phyloP scores from a whole-genome alignment of 2,797 vertebrate genomes.

The Urophycis tenuis region DNA sequence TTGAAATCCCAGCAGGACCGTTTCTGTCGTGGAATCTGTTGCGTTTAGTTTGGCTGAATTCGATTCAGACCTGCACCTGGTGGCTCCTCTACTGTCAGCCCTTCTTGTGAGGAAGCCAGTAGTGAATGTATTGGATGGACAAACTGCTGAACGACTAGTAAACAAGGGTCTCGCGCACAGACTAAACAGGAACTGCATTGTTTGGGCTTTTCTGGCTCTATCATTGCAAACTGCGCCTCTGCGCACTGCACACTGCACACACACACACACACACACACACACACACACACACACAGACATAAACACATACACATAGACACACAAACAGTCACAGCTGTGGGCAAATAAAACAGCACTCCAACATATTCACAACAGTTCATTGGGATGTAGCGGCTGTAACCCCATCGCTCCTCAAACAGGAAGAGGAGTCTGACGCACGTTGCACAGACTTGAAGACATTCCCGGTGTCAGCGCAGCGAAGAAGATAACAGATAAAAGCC shows the following conservation, averaged over 20 bases:
- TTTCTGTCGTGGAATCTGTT: neutral
- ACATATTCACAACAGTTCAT: neutral
- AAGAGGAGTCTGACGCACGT: neutral
- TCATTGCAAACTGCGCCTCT: neutral
- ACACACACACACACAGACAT: conserved; percentile 3
- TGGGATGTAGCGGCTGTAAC: neutral
- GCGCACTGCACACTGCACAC: too few relatives aligned
- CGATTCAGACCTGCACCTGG: neutral
- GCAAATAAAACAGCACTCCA: neutral
- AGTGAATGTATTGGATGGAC: neutral
- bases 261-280: neutral
- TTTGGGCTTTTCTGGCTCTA: neutral
- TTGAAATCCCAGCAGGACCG: neutral
- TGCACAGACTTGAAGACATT: neutral
- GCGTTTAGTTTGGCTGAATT: neutral
- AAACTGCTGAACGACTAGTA: neutral
- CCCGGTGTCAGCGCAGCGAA: neutral
- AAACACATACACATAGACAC: neutral
- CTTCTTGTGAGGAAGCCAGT: too few relatives aligned
- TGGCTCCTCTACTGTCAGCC: conserved; percentile 81
- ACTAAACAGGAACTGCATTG: conserved; percentile 43
- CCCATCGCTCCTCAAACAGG: neutral
- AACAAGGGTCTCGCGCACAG: conserved; percentile 22
- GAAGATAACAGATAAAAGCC: neutral
- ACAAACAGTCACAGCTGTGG: conserved; percentile 13